phyloP scores from a whole-genome alignment of 2,888 invertebrate species.

The Stictocephala bisonia region DNA sequence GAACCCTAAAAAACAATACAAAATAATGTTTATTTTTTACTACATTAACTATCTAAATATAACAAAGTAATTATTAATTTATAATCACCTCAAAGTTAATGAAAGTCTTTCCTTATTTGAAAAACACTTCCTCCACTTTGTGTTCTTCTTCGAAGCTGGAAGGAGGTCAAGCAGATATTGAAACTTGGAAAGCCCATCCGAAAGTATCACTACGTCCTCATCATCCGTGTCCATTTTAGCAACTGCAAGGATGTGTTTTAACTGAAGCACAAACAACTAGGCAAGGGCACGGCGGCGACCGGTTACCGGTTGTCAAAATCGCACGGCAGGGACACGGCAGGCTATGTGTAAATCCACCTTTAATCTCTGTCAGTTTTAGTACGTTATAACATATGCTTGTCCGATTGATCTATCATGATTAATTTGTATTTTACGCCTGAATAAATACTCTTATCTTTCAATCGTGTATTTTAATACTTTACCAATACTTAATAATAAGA shows the following conservation, averaged over 20 bases:
- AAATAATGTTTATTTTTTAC: background rate
- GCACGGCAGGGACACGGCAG: no score
- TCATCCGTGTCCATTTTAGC: slow-evolving; percentile 1
- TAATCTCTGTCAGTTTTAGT: no score
- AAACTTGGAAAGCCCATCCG: background rate
- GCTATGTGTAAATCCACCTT: no score
- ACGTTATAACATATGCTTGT: no score
- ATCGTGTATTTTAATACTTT: no score
- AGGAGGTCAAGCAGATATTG: background rate
- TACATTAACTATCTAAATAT: background rate
- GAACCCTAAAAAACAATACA: background rate
- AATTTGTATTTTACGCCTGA: no score
- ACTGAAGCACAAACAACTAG: background rate
- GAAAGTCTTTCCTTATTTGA: background rate
- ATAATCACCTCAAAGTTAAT: background rate
- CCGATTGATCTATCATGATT: no score
- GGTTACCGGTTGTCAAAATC: no score
- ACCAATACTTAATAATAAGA: no score
- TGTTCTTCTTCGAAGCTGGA: background rate
- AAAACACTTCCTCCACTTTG: background rate
- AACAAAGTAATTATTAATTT: background rate
- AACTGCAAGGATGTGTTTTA: background rate
- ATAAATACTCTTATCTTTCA: no score
- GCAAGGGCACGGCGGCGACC: no score
- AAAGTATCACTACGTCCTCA: background rate